A percentile compares a stretch with the other conserved stretches of the same genome.
phyloP scores from a whole-genome alignment of 2,888 invertebrate genomes.

The Tupiocoris notatus region DNA sequence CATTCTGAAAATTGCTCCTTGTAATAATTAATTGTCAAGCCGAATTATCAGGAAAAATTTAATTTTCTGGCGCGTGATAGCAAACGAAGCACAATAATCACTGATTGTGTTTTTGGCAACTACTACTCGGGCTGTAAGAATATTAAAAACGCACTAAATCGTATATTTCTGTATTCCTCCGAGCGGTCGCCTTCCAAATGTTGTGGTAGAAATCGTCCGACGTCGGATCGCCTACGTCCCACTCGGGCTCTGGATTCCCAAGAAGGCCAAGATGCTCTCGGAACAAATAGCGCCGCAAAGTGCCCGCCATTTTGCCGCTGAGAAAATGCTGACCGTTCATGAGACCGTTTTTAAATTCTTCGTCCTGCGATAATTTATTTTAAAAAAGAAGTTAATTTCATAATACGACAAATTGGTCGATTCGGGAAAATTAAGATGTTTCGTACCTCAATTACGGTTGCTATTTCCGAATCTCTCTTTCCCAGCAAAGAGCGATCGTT shows the following conservation, averaged over 20 bases:
- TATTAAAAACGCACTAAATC: constrained; percentile 70
- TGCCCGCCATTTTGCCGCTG: constrained; percentile 83
- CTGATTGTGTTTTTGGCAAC: too few species aligned
- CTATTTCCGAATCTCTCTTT: constrained; percentile 91
- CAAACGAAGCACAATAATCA: too few species aligned
- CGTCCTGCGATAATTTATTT: constrained; percentile 68
- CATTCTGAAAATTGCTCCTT: too few species aligned
- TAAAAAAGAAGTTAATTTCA: too few species aligned
- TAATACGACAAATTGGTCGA: too few species aligned
- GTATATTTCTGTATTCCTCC: constrained; percentile 80
- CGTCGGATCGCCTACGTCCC: constrained; percentile 73
- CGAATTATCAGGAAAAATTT: too few species aligned
- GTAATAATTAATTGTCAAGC: too few species aligned
- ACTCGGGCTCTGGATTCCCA: constrained; percentile 53
- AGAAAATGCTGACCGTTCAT: constrained; percentile 81
- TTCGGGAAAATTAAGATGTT: too few species aligned
- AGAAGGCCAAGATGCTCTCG: constrained; percentile 84
- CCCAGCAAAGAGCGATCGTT: constrained; percentile 95
- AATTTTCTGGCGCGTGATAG: too few species aligned
- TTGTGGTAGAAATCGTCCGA: constrained; percentile 78
- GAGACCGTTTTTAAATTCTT: constrained; percentile 72
- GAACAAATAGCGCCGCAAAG: constrained; percentile 80
- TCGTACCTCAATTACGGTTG: constrained; percentile 76
- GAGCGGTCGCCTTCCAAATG: constrained; percentile 79
- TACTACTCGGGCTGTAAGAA: too few species aligned